phyloP scores from a whole-genome alignment of 1,140 invertebrate genomes.

The Bathynomus jamesi region DNA sequence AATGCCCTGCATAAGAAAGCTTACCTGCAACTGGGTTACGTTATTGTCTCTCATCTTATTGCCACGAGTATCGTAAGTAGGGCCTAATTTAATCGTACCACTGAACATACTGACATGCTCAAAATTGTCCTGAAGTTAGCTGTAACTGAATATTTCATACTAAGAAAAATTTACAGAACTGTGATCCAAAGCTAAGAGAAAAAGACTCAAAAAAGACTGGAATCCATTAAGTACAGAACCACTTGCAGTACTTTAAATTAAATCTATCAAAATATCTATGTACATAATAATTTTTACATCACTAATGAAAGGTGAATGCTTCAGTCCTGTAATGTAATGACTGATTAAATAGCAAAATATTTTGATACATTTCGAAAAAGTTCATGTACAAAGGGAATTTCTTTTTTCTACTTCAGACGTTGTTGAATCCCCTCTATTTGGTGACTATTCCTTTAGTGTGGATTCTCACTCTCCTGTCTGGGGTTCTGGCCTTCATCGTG shows the following conservation, averaged over 20 bases:
- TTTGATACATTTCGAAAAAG: conserved; percentile 3
- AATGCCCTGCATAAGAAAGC: conserved; percentile 72
- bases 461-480: conserved; percentile 58
- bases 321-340: neutral
- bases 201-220: too few species aligned
- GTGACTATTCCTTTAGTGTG: conserved; percentile 62
- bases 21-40: conserved; percentile 61
- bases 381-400: conserved; percentile 15
- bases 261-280: too few species aligned
- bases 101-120: too few species aligned
- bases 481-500: conserved; percentile 61
- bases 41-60: conserved; percentile 71
- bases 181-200: too few species aligned
- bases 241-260: too few species aligned
- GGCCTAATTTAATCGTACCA: too few species aligned
- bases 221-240: too few species aligned
- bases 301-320: neutral
- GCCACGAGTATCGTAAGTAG: conserved; percentile 66
- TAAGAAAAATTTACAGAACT: too few species aligned
- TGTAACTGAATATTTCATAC: too few species aligned
- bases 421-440: conserved; percentile 65
- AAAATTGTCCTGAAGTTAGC: too few species aligned
- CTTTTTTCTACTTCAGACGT: conserved; percentile 53
- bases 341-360: neutral
- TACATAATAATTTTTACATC: too few species aligned